Evolutionary conservation across 2,888 invertebrate genomes (phyloP), one percentile per base, ranked within the genome.

Genomic region (Balanococcus diminutus): DNA sequence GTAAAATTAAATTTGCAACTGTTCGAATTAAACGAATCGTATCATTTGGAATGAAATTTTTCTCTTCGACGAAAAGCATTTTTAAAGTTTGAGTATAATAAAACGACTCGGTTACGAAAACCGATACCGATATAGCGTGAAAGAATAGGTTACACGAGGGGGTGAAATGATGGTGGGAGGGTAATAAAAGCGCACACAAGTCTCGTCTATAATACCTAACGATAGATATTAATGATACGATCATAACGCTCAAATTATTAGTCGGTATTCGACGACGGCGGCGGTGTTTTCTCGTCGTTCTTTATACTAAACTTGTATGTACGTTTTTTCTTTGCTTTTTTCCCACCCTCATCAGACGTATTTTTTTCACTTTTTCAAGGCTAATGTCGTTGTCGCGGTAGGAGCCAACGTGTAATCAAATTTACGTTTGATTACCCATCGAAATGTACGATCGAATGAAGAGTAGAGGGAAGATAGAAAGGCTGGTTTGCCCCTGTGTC

Each of bases 11-110:
- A 67, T 67, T 67, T 28, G 61, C 61, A 67, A 67, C 61, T 67
- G 61, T 67, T 67, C 61, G n/a, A 67, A 67, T 67, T 67, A 67
- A 67, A 67, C 61, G 61, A 67, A 67, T 67, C 61, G 61, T 67
- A 67, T 67, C 61, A 67, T 67, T 67, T 28, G 25, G 3, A 28
- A 28, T 28, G 61, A 28, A 67, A 22, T 22, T 67, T 46, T 14
- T 67, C 51, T 67, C 8, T 67, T 67, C 61, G 61, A 67, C 28
- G 61, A 67, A 67, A 67, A 28, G 61, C 3, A 51, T 51, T 67
- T n/a, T 67, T 28, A 25, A 67, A 67, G 25, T 67, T 28, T 25
- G 61, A 28, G 28, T 28, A 19, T 51, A 67, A 67, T 67, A 67
- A 67, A 67, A 67, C 28, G 28, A 28, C 61, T 22, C 28, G 25